Percentiles rank a stretch among this genome's conserved stretches.
These are phyloP conservation scores for Daboia siamensis DNA, from an alignment of 2,113 vertebrate genomes.

Conservation along the genomic window DNA sequence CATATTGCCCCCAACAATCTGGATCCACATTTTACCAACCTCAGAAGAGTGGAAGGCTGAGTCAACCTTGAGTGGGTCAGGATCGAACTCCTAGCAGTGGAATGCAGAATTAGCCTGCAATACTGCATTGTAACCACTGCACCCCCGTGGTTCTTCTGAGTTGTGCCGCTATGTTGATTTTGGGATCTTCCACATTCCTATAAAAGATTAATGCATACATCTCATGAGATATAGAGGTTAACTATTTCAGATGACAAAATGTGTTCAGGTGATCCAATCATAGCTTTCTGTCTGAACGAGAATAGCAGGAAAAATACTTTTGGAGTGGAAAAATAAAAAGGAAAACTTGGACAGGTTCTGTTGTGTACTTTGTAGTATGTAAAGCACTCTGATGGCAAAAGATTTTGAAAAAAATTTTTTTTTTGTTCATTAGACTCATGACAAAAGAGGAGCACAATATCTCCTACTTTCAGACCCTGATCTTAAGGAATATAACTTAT, in stretches of 20 bases:
- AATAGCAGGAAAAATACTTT: neutral
- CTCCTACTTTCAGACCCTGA: too few species aligned
- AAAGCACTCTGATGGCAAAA: neutral
- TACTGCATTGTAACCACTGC: too few species aligned
- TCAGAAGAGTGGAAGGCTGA: too few species aligned
- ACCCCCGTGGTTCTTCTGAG: neutral
- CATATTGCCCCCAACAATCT: too few species aligned
- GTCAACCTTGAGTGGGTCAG: too few species aligned
- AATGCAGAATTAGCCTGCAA: too few species aligned
- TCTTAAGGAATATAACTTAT: too few species aligned
- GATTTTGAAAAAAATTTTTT: neutral
- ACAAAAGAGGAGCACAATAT: too few species aligned
- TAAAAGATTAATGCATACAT: neutral
- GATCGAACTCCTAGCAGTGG: too few species aligned
- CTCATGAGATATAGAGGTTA: neutral
- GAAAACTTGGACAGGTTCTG: neutral
- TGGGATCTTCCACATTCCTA: neutral
- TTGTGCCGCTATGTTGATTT: neutral
- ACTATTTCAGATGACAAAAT: neutral
- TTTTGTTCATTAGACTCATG: too few species aligned
- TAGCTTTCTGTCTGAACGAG: neutral
- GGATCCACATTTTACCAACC: too few species aligned
- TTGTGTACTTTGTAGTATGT: neutral
- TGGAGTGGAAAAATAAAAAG: neutral
- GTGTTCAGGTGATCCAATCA: too few species aligned